These are phyloP conservation scores for Psix sp. DNA, from an alignment of 1,140 invertebrate species.

Conservation along the genomic window DNA sequence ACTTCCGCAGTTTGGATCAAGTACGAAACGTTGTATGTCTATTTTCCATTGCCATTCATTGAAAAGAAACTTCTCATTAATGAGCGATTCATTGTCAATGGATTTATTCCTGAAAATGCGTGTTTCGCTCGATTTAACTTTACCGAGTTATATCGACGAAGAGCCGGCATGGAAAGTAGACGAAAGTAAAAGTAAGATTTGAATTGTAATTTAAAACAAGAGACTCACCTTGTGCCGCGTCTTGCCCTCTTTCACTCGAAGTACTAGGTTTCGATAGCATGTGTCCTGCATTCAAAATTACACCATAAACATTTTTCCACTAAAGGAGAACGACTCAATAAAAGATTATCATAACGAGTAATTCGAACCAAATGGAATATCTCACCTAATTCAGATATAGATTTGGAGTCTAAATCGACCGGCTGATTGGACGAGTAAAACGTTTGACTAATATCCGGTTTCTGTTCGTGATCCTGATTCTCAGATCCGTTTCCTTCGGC, in stretches of 20 bases:
- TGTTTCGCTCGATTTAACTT: too few relatives aligned
- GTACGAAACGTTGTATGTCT: too few relatives aligned
- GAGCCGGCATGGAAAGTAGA: slow-evolving; percentile 55
- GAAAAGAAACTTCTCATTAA: too few relatives aligned
- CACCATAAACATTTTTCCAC: slow-evolving; percentile 17
- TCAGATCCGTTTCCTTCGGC: slow-evolving; percentile 69
- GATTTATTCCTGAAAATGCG: too few relatives aligned
- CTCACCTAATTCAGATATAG: slow-evolving; percentile 72
- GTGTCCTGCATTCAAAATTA: slow-evolving; percentile 68
- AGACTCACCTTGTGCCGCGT: slow-evolving; percentile 76
- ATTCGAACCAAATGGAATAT: slow-evolving; percentile 8
- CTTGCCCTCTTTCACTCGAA: slow-evolving; percentile 74
- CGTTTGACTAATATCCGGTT: slow-evolving; percentile 74
- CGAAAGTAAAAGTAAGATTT: slow-evolving; percentile 45
- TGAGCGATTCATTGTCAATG: too few relatives aligned
- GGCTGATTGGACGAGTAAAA: slow-evolving; percentile 74
- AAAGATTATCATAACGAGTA: too few relatives aligned
- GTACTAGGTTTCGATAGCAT: slow-evolving; percentile 76
- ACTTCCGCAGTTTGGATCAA: too few relatives aligned
- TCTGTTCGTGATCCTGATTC: slow-evolving; percentile 69
- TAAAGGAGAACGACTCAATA: too few relatives aligned
- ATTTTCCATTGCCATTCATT: too few relatives aligned
- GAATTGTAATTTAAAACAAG: slow-evolving; percentile 26
- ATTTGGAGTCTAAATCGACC: slow-evolving; percentile 71
- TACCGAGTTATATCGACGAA: too few relatives aligned